phyloP scores from a whole-genome alignment of 2,888 invertebrate genomes.

The Ophioninae sp. region DNA sequence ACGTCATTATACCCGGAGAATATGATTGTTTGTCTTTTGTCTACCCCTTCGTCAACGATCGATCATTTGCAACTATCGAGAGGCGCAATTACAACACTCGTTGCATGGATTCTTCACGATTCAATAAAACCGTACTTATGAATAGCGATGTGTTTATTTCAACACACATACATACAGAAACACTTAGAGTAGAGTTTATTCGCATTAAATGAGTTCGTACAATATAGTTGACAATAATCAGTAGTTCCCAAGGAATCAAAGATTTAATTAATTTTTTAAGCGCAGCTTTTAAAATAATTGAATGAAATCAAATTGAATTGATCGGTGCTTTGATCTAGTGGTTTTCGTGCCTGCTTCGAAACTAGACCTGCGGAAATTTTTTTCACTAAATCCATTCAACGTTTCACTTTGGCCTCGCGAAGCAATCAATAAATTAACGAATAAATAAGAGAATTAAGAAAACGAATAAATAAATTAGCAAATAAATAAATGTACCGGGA shows the following conservation, averaged over 20 bases:
- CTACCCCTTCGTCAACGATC: conserved; percentile 35
- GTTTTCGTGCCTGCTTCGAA: too few species aligned
- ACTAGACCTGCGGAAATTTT: background rate
- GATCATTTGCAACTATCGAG: conserved; percentile 54
- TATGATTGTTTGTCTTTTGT: background rate
- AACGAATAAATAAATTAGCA: too few species aligned
- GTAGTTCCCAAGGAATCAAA: too few species aligned
- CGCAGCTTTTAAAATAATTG: too few species aligned
- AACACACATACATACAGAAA: background rate
- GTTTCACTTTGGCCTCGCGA: too few species aligned
- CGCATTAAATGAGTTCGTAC: too few species aligned
- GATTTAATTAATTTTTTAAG: too few species aligned
- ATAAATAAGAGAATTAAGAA: background rate
- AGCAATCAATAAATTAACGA: background rate
- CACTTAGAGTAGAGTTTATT: too few species aligned
- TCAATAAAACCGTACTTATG: background rate
- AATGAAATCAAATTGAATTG: too few species aligned
- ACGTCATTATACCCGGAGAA: background rate
- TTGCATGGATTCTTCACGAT: conserved; percentile 35
- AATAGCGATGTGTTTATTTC: conserved; percentile 29
- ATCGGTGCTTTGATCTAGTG: too few species aligned
- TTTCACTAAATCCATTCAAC: background rate
- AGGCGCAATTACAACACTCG: conserved; percentile 51
- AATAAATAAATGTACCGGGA: background rate
- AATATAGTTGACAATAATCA: too few species aligned